Conservation (phyloP, 1,140 invertebrate genomes). For the Euwallacea fornicatus region DNA sequence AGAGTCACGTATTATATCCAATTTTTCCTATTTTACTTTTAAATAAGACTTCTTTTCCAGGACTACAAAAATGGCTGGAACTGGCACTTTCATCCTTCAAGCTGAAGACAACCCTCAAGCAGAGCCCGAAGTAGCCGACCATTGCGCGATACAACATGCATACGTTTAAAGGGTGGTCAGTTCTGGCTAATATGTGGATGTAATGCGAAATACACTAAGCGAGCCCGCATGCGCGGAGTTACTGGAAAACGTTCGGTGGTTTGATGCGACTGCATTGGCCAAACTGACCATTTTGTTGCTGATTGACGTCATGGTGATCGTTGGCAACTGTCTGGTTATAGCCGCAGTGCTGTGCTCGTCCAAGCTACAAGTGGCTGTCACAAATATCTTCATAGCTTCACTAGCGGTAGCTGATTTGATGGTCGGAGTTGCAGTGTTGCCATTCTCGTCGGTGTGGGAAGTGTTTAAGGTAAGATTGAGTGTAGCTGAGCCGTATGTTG, state of each 20-base stretch:
- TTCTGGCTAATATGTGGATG: constrained; percentile 30
- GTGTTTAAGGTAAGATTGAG: constrained; percentile 72
- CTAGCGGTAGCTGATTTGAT: constrained; percentile 90
- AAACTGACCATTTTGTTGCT: constrained; percentile 76
- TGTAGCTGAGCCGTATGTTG: too few relatives aligned
- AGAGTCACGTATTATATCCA: too few relatives aligned
- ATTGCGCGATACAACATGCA: too few relatives aligned
- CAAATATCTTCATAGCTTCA: constrained; percentile 93
- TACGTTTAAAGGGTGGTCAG: too few relatives aligned
- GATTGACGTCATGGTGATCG: constrained; percentile 83
- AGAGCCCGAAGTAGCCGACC: too few relatives aligned
- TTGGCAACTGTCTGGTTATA: constrained; percentile 89
- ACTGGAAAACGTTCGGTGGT: constrained; percentile 75
- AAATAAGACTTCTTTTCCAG: too few relatives aligned
- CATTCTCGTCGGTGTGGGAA: constrained; percentile 86
- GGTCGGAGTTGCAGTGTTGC: constrained; percentile 87
- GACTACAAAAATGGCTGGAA: too few relatives aligned
- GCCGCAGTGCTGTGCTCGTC: constrained; percentile 85
- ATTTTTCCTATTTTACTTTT: too few relatives aligned
- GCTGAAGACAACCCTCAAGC: too few relatives aligned
- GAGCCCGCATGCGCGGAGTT: constrained; percentile 73
- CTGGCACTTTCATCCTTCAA: too few relatives aligned
- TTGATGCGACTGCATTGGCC: constrained; percentile 70
- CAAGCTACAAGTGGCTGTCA: constrained; percentile 83
- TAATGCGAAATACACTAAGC: constrained; percentile 61